Conservation (phyloP, 2,888 invertebrate genomes). For the Meta bourneti region DNA sequence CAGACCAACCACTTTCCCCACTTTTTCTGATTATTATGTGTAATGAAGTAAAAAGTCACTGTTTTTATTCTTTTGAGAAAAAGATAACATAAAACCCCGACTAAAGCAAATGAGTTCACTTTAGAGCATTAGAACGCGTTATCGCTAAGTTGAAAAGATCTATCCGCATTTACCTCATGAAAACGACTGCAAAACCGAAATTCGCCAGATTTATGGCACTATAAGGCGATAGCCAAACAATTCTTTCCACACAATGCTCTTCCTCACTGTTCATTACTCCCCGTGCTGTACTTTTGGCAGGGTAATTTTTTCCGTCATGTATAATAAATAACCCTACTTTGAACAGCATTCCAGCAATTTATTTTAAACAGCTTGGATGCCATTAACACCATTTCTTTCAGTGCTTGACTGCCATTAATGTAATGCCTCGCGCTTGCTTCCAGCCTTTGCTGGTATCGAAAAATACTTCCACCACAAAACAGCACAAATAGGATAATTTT, state of each 20-base stretch:
- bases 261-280: slow-evolving; percentile 2
- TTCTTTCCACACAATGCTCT: slow-evolving; percentile 16
- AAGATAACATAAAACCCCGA: too few species aligned
- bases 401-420: not conserved
- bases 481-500: not conserved
- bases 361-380: slow-evolving; percentile 33
- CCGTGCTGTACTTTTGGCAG: not conserved
- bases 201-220: not conserved
- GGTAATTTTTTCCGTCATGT: slow-evolving; percentile 7
- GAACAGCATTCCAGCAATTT: slow-evolving; percentile 15
- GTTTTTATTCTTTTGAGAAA: too few species aligned
- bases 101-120: too few species aligned
- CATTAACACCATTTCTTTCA: not conserved
- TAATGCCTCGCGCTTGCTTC: slow-evolving; percentile 1
- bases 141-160: too few species aligned
- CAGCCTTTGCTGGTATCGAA: slow-evolving; percentile 6
- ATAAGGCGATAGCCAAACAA: slow-evolving; percentile 13
- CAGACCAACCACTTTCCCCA: too few species aligned
- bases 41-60: too few species aligned
- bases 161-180: not conserved
- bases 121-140: too few species aligned
- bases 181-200: not conserved
- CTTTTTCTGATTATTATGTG: too few species aligned
- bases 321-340: slow-evolving; percentile 37
- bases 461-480: slow-evolving; percentile 19